Base-by-base conservation (phyloP, 2,888 invertebrate genomes). In the Acanthosepion pharaonis region DNA sequence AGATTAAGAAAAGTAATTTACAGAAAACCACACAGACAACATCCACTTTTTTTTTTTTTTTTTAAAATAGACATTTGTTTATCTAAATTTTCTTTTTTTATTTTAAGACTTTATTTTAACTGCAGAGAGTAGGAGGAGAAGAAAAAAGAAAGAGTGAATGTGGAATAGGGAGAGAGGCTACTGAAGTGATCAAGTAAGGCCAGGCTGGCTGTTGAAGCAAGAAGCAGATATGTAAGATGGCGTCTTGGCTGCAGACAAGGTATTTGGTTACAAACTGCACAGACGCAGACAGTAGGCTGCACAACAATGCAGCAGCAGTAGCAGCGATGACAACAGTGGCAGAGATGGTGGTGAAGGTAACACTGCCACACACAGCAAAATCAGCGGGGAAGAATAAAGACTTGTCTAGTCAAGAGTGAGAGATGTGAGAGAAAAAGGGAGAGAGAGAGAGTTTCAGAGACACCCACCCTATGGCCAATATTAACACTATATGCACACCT, bases 261-360 rank as follows among this genome's bases (percentile, higher is more conserved):
- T 93, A 93, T 93, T 78, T 53, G 93, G 93, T 93, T 93, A 93
- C 93, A 49, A 93, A 93, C 93, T 93, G 93, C 93, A 93, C 93
- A 93, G 93, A 93, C 93, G 33, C 53, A 93, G 93, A 93, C 93
- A 93, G 93, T 53, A 49, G 93, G 93, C 93, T 93, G 93, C 93
- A 93, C 93, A 93, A 93, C 93, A 93, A 93, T 93, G 93, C 93
- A 93, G 93, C 93, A 93, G 93, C 93, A 53, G n/a, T n/a, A 93
- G 51, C 51, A 93, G 53, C 53, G 51, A 51, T 53, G n/a, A 93
- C 51, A 51, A 49, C 92, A 93, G 51, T 48, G 48, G 51, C 9
- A 25, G 93, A 28, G n/a, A n/a, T n/a, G 53, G 48, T 28, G 11
- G 92, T 51, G 28, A 49, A 9, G 92, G 92, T 18, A 91, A 92